A percentile compares a stretch with the other conserved stretches of the same genome.
Conservation (phyloP, 2,797 vertebrate species). For the Cossypha heuglini region DNA sequence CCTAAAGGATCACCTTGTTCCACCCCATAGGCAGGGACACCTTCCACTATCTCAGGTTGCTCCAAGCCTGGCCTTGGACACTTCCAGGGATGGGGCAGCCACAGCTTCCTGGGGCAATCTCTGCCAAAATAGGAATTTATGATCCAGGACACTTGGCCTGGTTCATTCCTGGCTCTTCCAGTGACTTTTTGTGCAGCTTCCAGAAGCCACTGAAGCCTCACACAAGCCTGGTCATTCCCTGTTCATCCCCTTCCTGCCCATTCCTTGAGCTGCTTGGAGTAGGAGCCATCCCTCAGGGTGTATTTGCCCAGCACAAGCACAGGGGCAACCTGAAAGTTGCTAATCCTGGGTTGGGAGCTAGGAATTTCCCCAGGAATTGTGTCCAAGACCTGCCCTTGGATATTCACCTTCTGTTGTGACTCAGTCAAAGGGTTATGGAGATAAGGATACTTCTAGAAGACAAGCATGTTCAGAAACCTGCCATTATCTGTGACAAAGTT, state of each 20-base stretch:
- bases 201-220: not conserved
- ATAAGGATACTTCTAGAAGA: not conserved
- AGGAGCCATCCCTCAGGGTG: not conserved
- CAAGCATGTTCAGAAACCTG: conserved; percentile 14
- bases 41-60: rapidly evolving
- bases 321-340: not conserved
- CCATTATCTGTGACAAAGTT: not conserved
- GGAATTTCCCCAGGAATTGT: not conserved
- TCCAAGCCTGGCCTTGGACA: not conserved
- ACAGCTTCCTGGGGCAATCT: not conserved
- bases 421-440: not conserved
- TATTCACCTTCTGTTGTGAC: not conserved
- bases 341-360: not conserved
- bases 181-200: not conserved
- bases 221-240: not conserved
- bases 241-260: not conserved
- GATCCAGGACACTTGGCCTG: not conserved
- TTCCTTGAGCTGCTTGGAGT: not conserved
- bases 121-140: not conserved
- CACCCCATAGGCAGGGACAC: no score
- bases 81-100: not conserved
- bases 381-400: not conserved
- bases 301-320: not conserved
- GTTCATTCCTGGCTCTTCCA: not conserved
- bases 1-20: not conserved